Conservation (phyloP, 2,888 invertebrate species). For the Hypena proboscidalis region DNA sequence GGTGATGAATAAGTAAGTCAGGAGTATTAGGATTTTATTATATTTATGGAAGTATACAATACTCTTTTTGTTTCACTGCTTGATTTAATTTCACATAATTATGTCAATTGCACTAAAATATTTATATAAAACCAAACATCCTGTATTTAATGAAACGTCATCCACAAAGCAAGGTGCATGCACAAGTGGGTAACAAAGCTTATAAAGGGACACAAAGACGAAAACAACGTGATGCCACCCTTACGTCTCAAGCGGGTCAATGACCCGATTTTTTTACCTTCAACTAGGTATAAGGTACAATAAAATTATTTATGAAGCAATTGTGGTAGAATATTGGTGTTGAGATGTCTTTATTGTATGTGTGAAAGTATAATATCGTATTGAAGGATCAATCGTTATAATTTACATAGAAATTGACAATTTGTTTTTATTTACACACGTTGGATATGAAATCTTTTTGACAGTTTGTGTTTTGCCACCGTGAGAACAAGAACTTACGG, state of each 20-base stretch:
- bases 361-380: not conserved
- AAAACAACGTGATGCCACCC: slow-evolving; percentile 64
- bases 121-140: too few relatives aligned
- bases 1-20: too few relatives aligned
- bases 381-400: not conserved
- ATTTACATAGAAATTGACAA: not conserved
- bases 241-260: slow-evolving; percentile 59
- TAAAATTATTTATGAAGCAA: slow-evolving; percentile 33
- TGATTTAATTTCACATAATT: too few relatives aligned
- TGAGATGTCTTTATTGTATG: slow-evolving; percentile 1
- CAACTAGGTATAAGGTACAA: slow-evolving; percentile 41
- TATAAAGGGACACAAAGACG: slow-evolving; percentile 64
- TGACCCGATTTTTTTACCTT: slow-evolving; percentile 54
- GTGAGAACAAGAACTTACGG: too few relatives aligned
- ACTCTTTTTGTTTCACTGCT: too few relatives aligned
- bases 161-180: slow-evolving; percentile 63
- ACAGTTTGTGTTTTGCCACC: too few relatives aligned
- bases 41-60: too few relatives aligned
- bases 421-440: too few relatives aligned
- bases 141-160: slow-evolving; percentile 54
- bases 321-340: slow-evolving; percentile 55
- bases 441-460: too few relatives aligned
- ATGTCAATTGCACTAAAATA: too few relatives aligned
- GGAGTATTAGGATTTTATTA: too few relatives aligned
- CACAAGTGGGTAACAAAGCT: slow-evolving; percentile 74